Evolutionary conservation across 2,113 vertebrate genomes (phyloP).

Genomic region (Tupaia tana): DNA sequence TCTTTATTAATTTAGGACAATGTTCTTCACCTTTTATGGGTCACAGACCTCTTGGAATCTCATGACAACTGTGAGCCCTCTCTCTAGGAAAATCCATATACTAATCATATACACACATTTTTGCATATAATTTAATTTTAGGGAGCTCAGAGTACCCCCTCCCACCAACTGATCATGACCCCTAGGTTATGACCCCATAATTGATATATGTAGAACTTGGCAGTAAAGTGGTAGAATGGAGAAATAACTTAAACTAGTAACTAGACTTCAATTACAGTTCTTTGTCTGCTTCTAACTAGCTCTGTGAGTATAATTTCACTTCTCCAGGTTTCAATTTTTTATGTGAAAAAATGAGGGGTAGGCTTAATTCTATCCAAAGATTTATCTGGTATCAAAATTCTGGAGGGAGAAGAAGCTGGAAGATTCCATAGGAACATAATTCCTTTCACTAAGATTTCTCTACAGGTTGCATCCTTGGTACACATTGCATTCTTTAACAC

Average conservation of each 20-base stretch:
- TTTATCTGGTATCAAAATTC: conserved; percentile 49
- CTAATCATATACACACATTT: conserved; percentile 57
- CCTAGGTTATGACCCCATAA: conserved; percentile 36
- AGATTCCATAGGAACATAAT: conserved; percentile 61
- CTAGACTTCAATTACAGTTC: conserved; percentile 58
- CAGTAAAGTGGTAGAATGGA: conserved; percentile 65
- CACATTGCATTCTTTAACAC: conserved; percentile 73
- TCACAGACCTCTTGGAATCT: conserved; percentile 53
- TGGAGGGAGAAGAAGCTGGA: conserved; percentile 57
- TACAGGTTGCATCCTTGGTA: conserved; percentile 35
- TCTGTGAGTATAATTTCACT: conserved; percentile 39
- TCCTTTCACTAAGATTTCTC: conserved; percentile 62
- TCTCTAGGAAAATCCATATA: conserved; percentile 60
- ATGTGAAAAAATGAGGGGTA: conserved; percentile 6
- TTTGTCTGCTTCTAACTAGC: conserved; percentile 27
- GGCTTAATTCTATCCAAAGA: conserved; percentile 24
- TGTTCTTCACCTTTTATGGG: conserved; percentile 52
- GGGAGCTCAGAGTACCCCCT: conserved; percentile 17
- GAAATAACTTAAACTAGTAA: conserved; percentile 65
- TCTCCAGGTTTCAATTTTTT: conserved; percentile 29
- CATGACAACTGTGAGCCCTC: conserved; percentile 52
- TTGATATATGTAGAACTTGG: conserved; percentile 67
- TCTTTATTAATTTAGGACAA: conserved; percentile 71
- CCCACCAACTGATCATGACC: conserved; percentile 26
- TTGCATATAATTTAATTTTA: conserved; percentile 53